These are phyloP conservation scores for Dioctria rufipes DNA, from an alignment of 2,888 invertebrate species.

Conservation along the genomic window DNA sequence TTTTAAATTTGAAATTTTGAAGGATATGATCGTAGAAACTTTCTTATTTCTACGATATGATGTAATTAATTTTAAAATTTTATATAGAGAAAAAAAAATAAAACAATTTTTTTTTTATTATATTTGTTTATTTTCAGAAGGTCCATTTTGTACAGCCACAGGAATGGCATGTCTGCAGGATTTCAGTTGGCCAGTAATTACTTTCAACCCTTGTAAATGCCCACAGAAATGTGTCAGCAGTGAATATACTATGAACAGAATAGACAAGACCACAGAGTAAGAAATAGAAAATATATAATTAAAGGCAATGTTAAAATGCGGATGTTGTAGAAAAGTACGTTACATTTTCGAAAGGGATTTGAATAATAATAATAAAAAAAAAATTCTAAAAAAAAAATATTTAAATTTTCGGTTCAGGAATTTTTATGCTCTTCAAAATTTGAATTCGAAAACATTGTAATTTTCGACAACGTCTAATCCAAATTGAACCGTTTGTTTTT, in stretches of 20 bases:
- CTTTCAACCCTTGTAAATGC: not conserved
- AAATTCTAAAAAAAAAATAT: too few species aligned
- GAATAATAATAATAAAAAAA: too few species aligned
- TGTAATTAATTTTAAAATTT: not conserved
- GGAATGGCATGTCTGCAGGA: constrained; percentile 32
- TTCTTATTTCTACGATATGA: too few species aligned
- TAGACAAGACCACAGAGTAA: not conserved
- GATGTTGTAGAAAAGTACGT: too few species aligned
- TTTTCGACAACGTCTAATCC: too few species aligned
- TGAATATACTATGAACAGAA: not conserved
- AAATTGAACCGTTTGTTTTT: too few species aligned
- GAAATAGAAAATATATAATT: not conserved
- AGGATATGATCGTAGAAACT: too few species aligned
- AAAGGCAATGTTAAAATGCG: not conserved
- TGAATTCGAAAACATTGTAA: too few species aligned
- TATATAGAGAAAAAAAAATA: not conserved
- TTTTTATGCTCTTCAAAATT: too few species aligned
- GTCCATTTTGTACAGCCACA: constrained; percentile 6
- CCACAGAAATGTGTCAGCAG: constrained; percentile 17
- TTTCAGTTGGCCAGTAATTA: constrained; percentile 13
- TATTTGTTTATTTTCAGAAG: not conserved
- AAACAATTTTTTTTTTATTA: not conserved
- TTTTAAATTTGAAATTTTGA: not conserved
- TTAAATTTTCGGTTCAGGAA: too few species aligned
- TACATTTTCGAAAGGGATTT: too few species aligned